A percentile compares a stretch with the other conserved stretches of the same genome.
Evolutionary conservation across 2,888 invertebrate genomes (phyloP).

Genomic region (Eristalis tenax): DNA sequence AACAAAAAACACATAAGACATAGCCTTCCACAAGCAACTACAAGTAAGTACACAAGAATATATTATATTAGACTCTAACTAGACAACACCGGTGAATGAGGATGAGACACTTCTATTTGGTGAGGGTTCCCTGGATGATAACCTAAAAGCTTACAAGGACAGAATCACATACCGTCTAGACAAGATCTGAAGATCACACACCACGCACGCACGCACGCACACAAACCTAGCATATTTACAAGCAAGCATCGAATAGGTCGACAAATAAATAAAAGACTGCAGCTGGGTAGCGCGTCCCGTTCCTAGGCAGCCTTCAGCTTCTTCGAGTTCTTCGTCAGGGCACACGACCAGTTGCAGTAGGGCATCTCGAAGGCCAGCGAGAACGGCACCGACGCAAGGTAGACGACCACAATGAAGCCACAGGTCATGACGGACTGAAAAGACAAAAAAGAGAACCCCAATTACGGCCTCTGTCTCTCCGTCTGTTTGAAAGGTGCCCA

Average conservation of each 20-base stretch:
- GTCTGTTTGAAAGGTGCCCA: too few relatives aligned
- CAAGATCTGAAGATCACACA: conserved; percentile 13
- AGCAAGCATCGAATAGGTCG: conserved; percentile 40
- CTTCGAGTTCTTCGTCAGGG: conserved; percentile 24
- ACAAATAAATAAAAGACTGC: conserved; percentile 49
- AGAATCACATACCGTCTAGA: conserved; percentile 40
- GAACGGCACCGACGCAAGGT: conserved; percentile 48
- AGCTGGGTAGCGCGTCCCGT: conserved; percentile 4
- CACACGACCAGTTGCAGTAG: conserved; percentile 59
- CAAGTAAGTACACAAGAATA: background rate
- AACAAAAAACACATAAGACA: background rate
- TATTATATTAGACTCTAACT: background rate
- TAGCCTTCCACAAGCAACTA: background rate
- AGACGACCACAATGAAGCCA: conserved; percentile 73
- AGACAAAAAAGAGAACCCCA: background rate
- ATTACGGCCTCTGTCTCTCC: background rate
- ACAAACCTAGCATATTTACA: conserved; percentile 7
- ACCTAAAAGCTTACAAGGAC: conserved; percentile 6
- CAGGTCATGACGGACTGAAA: conserved; percentile 72
- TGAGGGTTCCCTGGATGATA: conserved; percentile 45
- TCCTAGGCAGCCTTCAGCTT: conserved; percentile 53
- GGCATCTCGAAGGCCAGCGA: conserved; percentile 63
- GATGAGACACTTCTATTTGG: conserved; percentile 28
- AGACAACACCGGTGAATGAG: conserved; percentile 10
- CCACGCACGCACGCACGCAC: conserved; percentile 5